Evolutionary conservation across 2,113 vertebrate species (phyloP).

Genomic region (Corythoichthys intestinalis): DNA sequence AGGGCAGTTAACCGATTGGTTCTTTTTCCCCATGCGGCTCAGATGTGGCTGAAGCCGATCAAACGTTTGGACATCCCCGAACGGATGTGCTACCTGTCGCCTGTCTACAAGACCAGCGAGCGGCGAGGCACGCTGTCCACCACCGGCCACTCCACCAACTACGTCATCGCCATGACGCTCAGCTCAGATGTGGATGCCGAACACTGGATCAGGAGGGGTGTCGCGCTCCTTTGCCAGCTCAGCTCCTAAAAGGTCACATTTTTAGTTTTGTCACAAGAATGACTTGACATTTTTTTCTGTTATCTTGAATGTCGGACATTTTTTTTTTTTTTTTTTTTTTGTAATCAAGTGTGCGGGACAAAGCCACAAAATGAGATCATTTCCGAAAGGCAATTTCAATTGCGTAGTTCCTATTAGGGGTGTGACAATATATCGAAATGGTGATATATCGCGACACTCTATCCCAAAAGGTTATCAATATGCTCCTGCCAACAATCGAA

Average conservation of each 20-base stretch:
- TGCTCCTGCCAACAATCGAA: no score
- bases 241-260: slow-evolving; percentile 61
- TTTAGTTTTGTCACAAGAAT: no score
- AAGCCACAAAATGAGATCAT: no score
- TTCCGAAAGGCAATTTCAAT: no score
- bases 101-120: slow-evolving; percentile 86
- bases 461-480: no score
- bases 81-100: slow-evolving; percentile 74
- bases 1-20: not conserved
- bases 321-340: no score
- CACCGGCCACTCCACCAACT: slow-evolving; percentile 87
- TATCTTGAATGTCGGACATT: no score
- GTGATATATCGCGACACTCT: no score
- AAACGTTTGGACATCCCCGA: slow-evolving; percentile 74
- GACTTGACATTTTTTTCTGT: no score
- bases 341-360: no score
- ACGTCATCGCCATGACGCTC: slow-evolving; percentile 81
- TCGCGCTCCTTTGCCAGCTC: slow-evolving; percentile 83
- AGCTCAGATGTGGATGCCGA: slow-evolving; percentile 70
- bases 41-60: slow-evolving; percentile 87
- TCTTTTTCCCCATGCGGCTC: not conserved
- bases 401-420: no score
- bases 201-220: slow-evolving; percentile 83
- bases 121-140: slow-evolving; percentile 83
- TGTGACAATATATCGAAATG: no score